Base-by-base conservation (phyloP, 2,888 invertebrate genomes). In the Spodoptera picta region DNA sequence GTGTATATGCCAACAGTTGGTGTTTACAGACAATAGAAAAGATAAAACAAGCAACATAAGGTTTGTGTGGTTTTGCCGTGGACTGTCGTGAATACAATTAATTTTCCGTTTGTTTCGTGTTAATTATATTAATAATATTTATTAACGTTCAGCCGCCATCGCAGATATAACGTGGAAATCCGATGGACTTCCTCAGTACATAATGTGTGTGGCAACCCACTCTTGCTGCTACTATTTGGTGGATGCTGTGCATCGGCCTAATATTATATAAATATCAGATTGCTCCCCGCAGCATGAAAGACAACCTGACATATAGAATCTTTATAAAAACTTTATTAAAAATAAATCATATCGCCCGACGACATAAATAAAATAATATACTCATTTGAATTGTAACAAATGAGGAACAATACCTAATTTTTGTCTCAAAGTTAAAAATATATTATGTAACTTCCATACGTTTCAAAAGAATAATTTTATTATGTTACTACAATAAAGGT, bases 391-490 rank as follows among this genome's bases (percentile, higher is more conserved):
- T 41, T 51, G 53, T 36, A 50, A 59, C 14, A 31, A 65, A 74
- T 54, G 47, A 57, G 54, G 56, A 73, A 69, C 41, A 62, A 62
- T 48, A 7, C 24, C 56, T 14, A 60, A 42, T 55, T 57, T 69
- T 43, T 42, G 24, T 46, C 31, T 45, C 41, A 47, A 44, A 48
- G n/a, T 23, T 41, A 47, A 11, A 43, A 43, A 61, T 56, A 63
- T 59, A 19, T 52, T 55, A 60, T 57, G 55, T 41, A 60, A 59
- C 52, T 49, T n/a, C 36, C 46, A 46, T 41, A 46, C n/a, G 54
- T 9, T 36, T 36, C 6, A 36, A 36, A 36, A 36, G 36, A 36
- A 36, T 7, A 5, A 9, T 36, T 36, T 31, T 36, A 36, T 36
- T 36, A 36, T 36, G 36, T 36, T 36, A 36, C 36, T 36, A 36